A percentile compares a stretch with the other conserved stretches of the same genome.
Conservation (phyloP, 2,113 vertebrate species). For the Tursiops truncatus region DNA sequence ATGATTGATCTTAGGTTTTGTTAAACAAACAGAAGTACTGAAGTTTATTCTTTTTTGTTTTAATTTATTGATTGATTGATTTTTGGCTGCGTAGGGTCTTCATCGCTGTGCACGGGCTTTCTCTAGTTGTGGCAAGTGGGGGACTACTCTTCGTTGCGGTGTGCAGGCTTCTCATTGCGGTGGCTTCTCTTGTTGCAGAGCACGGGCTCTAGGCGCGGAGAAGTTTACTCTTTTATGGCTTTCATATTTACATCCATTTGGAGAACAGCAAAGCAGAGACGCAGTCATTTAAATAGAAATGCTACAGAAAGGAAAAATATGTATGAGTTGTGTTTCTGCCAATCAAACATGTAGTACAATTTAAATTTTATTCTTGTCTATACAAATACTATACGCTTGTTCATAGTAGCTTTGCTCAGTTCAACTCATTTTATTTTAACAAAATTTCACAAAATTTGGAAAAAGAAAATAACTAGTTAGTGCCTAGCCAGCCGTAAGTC, state of each 20-base stretch:
- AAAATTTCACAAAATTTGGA: constrained; percentile 34
- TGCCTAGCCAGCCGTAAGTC: not conserved
- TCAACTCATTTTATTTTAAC: constrained; percentile 6
- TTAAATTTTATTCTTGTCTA: constrained; percentile 14
- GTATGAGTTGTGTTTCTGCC: not conserved
- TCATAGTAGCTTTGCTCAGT: not conserved
- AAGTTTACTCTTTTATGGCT: not conserved
- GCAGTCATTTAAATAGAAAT: not conserved
- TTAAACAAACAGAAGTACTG: not conserved
- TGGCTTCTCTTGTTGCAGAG: too few relatives aligned
- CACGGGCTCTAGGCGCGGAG: too few relatives aligned
- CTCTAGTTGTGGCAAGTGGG: too few relatives aligned
- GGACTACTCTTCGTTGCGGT: too few relatives aligned
- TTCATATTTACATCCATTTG: not conserved
- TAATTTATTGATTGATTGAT: too few relatives aligned
- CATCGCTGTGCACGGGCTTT: too few relatives aligned
- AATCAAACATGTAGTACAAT: constrained; percentile 28
- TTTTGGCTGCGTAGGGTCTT: too few relatives aligned
- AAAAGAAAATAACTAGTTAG: not conserved
- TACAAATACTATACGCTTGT: not conserved
- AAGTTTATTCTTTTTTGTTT: not conserved
- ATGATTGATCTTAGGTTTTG: not conserved
- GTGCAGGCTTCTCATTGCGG: too few relatives aligned
- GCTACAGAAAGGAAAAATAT: not conserved
- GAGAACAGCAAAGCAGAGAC: not conserved